phyloP scores from a whole-genome alignment of 2,113 vertebrate genomes.

The Ariopsis seemanni region DNA sequence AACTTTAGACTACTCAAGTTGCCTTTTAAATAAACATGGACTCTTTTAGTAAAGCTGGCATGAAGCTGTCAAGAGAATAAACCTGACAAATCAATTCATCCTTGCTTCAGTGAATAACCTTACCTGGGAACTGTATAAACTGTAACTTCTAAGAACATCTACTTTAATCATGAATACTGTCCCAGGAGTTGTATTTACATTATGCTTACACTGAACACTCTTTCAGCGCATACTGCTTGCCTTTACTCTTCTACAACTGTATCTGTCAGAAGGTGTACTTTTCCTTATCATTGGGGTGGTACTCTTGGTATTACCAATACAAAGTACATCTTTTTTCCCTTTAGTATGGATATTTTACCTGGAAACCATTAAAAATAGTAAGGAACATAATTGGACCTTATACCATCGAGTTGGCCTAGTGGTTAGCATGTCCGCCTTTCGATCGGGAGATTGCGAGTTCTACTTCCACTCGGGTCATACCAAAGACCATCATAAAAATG shows the following conservation, averaged over 20 bases:
- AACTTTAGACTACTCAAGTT: background rate
- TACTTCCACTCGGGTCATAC: too few species aligned
- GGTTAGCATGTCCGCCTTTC: too few species aligned
- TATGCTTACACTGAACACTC: background rate
- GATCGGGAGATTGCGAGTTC: too few species aligned
- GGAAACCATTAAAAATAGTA: background rate
- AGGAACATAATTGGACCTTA: background rate
- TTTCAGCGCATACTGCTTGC: too few species aligned
- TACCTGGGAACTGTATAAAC: background rate
- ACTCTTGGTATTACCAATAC: background rate
- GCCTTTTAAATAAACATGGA: background rate
- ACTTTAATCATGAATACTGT: background rate
- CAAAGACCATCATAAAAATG: too few species aligned
- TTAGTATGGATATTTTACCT: background rate
- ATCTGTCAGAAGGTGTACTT: background rate
- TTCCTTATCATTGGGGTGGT: background rate
- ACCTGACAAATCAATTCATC: background rate
- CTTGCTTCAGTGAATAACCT: background rate
- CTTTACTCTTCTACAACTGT: background rate
- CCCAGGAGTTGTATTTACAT: background rate
- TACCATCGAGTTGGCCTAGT: too few species aligned
- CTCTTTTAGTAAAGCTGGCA: background rate
- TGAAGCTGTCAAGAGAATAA: background rate
- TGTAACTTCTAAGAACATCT: background rate
- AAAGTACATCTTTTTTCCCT: background rate